Evolutionary conservation across 2,888 invertebrate genomes (phyloP).

Genomic region (Kryphioiulus occultus): DNA sequence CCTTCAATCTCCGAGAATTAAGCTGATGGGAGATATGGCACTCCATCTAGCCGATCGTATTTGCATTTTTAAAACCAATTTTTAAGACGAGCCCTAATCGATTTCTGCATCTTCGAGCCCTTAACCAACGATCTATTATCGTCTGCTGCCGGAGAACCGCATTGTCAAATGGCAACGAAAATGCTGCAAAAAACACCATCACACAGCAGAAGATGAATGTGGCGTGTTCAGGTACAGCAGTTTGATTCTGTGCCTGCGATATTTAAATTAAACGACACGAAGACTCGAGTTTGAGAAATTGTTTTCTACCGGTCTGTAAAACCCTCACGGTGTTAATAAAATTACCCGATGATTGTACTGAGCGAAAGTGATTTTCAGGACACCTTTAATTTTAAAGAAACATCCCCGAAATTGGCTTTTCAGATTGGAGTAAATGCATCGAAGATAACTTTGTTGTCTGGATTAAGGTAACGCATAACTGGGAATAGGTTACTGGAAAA

Average conservation of each 20-base stretch:
- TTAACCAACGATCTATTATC: conserved; percentile 22
- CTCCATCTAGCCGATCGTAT: conserved; percentile 24
- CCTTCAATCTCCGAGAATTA: conserved; percentile 20
- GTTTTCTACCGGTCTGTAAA: too few relatives aligned
- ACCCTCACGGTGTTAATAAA: too few relatives aligned
- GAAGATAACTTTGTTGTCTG: too few relatives aligned
- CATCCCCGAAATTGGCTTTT: too few relatives aligned
- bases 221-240: neutral
- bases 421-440: too few relatives aligned
- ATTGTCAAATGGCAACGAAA: neutral
- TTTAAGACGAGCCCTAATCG: conserved; percentile 20
- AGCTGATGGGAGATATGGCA: conserved; percentile 26
- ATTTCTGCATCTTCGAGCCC: neutral
- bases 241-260: neutral
- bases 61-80: conserved; percentile 35
- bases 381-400: too few relatives aligned
- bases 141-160: conserved; percentile 6
- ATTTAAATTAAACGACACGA: neutral
- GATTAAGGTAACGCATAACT: too few relatives aligned
- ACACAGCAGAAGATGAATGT: neutral
- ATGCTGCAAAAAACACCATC: neutral
- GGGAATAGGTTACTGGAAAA: too few relatives aligned
- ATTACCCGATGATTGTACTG: too few relatives aligned
- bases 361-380: too few relatives aligned
- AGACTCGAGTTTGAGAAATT: too few relatives aligned